Conservation (phyloP, 2,888 invertebrate species). For the Poecilus cupreus region DNA sequence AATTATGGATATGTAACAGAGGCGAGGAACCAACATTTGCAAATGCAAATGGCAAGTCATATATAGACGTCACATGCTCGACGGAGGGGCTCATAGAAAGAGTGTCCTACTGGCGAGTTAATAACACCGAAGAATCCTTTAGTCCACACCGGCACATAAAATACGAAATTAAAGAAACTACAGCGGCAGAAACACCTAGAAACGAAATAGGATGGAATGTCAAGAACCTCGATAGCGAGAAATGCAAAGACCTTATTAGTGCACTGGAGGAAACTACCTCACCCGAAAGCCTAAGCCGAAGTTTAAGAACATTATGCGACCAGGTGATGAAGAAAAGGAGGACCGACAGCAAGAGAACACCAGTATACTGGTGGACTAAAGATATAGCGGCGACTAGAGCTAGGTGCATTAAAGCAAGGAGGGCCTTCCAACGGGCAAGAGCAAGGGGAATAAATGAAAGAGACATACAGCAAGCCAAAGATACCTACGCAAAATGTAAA, state of each 20-base stretch:
- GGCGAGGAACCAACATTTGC: not conserved
- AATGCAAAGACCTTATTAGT: not conserved
- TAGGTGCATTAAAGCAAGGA: not conserved
- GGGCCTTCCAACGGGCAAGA: not conserved
- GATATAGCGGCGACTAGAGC: not conserved
- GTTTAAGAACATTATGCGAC: not conserved
- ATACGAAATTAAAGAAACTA: not conserved
- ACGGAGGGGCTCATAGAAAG: not conserved
- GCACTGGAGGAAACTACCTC: not conserved
- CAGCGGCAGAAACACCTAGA: not conserved
- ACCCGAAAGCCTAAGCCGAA: not conserved
- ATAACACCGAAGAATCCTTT: not conserved
- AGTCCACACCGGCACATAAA: not conserved
- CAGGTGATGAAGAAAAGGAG: not conserved
- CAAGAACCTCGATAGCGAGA: not conserved
- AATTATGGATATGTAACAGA: not conserved
- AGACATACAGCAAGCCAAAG: not conserved
- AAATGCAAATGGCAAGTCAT: not conserved
- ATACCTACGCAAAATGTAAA: not conserved
- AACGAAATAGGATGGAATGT: not conserved
- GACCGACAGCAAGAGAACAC: not conserved
- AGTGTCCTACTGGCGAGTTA: not conserved
- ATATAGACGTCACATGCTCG: not conserved
- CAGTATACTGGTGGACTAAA: not conserved
- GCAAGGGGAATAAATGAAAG: not conserved